Conservation (phyloP, 2,888 invertebrate genomes). For the Priocnemis perturbator region DNA sequence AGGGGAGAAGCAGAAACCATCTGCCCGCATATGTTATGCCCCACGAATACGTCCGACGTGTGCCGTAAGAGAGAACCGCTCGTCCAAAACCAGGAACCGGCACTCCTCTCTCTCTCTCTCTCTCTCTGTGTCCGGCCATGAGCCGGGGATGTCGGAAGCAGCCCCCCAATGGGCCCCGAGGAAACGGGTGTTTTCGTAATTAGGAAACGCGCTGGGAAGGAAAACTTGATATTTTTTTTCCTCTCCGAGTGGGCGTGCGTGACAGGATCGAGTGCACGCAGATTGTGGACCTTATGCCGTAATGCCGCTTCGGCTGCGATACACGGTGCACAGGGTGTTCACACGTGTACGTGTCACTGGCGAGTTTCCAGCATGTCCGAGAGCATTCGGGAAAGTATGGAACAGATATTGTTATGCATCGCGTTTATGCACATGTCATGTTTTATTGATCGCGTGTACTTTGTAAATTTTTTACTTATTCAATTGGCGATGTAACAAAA, state of each 20-base stretch:
- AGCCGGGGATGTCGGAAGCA: constrained; percentile 62
- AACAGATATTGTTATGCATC: too few species aligned
- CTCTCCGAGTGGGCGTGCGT: not conserved
- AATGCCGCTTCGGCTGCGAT: not conserved
- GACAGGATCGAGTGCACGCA: too few species aligned
- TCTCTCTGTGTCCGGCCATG: constrained; percentile 26
- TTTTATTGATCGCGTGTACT: too few species aligned
- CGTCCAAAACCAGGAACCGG: constrained; percentile 59
- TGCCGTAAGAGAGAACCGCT: constrained; percentile 57
- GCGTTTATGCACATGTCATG: too few species aligned
- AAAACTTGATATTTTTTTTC: constrained; percentile 23
- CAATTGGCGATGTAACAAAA: too few species aligned
- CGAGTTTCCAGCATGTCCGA: too few species aligned
- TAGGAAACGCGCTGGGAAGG: constrained; percentile 45
- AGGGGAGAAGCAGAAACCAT: constrained; percentile 60
- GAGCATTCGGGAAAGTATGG: too few species aligned
- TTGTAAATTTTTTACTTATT: too few species aligned
- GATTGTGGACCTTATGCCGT: constrained; percentile 27
- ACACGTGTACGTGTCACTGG: too few species aligned
- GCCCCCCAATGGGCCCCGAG: constrained; percentile 38
- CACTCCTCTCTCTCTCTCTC: too few species aligned
- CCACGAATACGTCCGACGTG: constrained; percentile 51
- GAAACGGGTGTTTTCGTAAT: constrained; percentile 64
- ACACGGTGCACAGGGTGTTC: too few species aligned
- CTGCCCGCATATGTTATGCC: constrained; percentile 71